phyloP scores from a whole-genome alignment of 2,888 invertebrate genomes.

The Empis stercorea region DNA sequence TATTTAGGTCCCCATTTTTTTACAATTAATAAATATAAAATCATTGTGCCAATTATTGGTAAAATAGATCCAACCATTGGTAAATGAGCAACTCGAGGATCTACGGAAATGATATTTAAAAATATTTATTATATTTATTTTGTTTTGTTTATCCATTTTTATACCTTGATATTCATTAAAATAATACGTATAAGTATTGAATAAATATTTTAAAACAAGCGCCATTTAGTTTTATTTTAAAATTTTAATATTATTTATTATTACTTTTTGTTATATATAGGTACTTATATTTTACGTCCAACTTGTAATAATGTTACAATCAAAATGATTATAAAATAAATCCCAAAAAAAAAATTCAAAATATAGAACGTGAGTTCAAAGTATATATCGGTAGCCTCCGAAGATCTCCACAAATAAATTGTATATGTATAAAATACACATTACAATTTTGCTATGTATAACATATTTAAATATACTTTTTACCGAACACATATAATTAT shows the following conservation, averaged over 20 bases:
- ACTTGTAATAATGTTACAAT: too few species aligned
- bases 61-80: slow-evolving; percentile 53
- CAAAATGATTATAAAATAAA: too few species aligned
- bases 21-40: slow-evolving; percentile 55
- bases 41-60: slow-evolving; percentile 42
- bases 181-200: slow-evolving; percentile 15
- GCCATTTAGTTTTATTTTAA: slow-evolving; percentile 14
- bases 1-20: slow-evolving; percentile 55
- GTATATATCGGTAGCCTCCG: too few species aligned
- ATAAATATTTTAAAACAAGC: slow-evolving; percentile 21
- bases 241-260: background rate
- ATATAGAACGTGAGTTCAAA: too few species aligned
- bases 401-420: too few species aligned
- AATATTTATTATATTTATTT: background rate
- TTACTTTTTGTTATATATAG: background rate
- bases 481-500: too few species aligned
- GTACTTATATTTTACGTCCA: too few species aligned
- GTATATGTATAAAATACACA: too few species aligned
- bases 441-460: too few species aligned
- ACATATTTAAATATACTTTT: too few species aligned
- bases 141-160: background rate
- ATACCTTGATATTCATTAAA: slow-evolving; percentile 19
- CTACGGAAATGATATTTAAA: too few species aligned
- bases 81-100: slow-evolving; percentile 45
- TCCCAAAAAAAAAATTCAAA: too few species aligned